Base-by-base conservation (phyloP, 2,113 vertebrate species). In the Oxyruncus cristatus region DNA sequence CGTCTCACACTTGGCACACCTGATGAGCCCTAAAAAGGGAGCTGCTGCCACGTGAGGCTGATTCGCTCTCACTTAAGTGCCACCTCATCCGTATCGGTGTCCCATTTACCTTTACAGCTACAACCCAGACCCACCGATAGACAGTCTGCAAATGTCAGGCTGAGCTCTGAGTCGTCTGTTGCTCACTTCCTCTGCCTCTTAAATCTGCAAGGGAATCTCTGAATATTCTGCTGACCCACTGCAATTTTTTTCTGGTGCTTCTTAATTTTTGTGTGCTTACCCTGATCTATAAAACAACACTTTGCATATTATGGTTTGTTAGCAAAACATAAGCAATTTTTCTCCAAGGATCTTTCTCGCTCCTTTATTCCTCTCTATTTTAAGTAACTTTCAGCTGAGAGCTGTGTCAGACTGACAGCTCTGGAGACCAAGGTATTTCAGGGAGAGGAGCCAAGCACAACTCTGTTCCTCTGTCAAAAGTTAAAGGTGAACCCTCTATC, bases 51-150 rank as follows among this genome's bases (percentile, higher is more conserved):
- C 4, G 39, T 35, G 28, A 90, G 80, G 77, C 62, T 80, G 50
- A 50, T 84, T 61, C 2, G 15, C 42, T 66, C 63, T 14, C 37
- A 5, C 65, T 92, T 50, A 44, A 44, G 89, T 50, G 80, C 47
- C 90, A 86, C 35, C 68, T 91, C 76, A 89, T 81, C 71, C 11
- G 0, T 27, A 68, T 66, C 77, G 23, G 50, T 59, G 75, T 92
- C 76, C 94, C 81, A 90, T 61, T 95, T 95, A 91, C 92, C 93
- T 92, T 80, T 49, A 46, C 70, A 78, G 56, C 47, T 21, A 62
- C 68, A 84, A 73, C 49, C 28, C 82, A 55, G 89, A 70, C 76
- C 59, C 2, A 0, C 47, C 28, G 80, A 78, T 42, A 89, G 0
- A 2, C 80, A 1, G 1, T 47, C 80, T 17, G 7, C 76, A 91